Conservation (phyloP, 2,797 vertebrate genomes). For the Syncerus caffer region DNA sequence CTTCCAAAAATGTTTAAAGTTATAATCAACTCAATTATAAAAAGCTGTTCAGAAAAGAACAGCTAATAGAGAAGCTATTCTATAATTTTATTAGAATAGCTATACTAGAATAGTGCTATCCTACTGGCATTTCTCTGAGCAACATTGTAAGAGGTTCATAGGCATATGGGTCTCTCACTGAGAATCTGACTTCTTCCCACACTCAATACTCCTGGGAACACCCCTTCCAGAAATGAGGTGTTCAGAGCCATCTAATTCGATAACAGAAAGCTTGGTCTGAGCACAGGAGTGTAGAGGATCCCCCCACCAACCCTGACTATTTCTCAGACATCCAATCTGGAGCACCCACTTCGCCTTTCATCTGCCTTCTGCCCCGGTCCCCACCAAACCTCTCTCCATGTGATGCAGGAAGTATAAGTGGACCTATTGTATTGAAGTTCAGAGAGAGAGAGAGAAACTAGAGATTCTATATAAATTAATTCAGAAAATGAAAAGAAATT, state of each 20-base stretch:
- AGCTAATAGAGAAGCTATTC: neutral
- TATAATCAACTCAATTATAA: neutral
- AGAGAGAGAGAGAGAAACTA: neutral
- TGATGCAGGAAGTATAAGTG: neutral
- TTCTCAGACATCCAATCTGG: neutral
- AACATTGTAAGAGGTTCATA: neutral
- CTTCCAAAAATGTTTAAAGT: neutral
- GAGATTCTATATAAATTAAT: neutral
- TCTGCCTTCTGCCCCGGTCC: neutral
- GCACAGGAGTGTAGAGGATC: neutral
- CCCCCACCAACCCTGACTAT: rapidly evolving
- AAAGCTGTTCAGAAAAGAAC: neutral
- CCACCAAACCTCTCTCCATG: neutral
- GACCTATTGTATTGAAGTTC: neutral
- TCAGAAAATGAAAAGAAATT: neutral
- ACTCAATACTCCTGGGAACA: neutral
- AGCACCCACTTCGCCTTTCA: neutral
- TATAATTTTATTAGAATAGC: neutral
- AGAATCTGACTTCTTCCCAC: neutral
- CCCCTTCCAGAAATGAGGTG: neutral
- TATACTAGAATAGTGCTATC: neutral
- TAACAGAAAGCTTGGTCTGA: neutral
- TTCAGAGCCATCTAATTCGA: neutral
- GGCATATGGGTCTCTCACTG: neutral
- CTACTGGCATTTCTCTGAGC: neutral